Evolutionary conservation across 2,113 vertebrate species (phyloP), one percentile per base, ranked within the genome.

Genomic region (Petromus typicus): DNA sequence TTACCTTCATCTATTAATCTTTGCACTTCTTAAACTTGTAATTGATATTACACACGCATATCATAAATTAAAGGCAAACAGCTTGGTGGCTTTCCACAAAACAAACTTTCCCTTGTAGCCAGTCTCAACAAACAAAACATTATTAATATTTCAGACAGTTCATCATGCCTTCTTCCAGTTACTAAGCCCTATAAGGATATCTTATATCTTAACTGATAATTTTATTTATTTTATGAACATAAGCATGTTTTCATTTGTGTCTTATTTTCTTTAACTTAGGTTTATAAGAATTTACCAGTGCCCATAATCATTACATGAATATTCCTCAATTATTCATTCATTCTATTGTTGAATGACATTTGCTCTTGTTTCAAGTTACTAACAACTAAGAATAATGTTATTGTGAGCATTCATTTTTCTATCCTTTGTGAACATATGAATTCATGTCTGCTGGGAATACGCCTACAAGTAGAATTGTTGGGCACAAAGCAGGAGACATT

Each of bases 1-100:
- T 91, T 96, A 48, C 84, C 82, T 95, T 96, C 48, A 88, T 73
- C 76, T 85, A 90, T 89, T 78, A 97, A 37, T 93, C 34, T 90
- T 97, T 73, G 78, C 23, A 64, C 61, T 95, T 89, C 83, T 95
- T 83, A 67, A 94, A 92, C 86, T 92, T 93, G 61, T 73, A 92
- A 78, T 64, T 90, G 79, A 71, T 61, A 79, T 37, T 34, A 82
- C 30, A 84, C 23, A 75, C 51, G 25, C 20, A 89, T 71, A 45
- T 43, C 34, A 78, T 92, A 79, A 93, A 83, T 91, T 12, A 95
- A 75, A 95, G 67, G 43, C 32, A 83, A 95, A n/a, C 51, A 90
- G 27, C 10, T 17, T 12, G 9, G 56, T 45, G 83, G 84, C 64
- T 82, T 91, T 73, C 85, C 22, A 94, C 57, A 73, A 64, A 40